Percentiles rank a stretch among this genome's conserved stretches.
Conservation (phyloP, 1,140 invertebrate species). For the Fopius arisanus region DNA sequence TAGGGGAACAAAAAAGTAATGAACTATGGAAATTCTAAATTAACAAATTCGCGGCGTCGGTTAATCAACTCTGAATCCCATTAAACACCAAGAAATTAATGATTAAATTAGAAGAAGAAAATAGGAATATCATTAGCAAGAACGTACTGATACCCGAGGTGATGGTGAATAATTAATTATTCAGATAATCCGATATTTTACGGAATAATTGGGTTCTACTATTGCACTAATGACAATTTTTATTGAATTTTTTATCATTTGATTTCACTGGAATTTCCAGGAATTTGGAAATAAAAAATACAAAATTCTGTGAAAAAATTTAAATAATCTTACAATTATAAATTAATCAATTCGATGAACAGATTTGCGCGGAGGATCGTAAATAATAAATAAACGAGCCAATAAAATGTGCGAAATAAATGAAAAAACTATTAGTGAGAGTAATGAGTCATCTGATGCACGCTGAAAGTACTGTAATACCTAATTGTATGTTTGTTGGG, state of each 20-base stretch:
- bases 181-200: no score
- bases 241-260: no score
- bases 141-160: neutral
- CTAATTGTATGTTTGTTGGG: conserved; percentile 4
- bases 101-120: neutral
- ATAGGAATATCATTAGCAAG: neutral
- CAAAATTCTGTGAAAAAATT: no score
- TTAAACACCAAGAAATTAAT: neutral
- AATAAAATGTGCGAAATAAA: neutral
- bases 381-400: neutral
- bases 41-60: neutral
- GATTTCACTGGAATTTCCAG: no score
- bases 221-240: no score
- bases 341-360: no score
- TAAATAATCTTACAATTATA: no score
- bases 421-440: neutral
- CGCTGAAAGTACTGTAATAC: neutral
- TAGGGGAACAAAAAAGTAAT: neutral
- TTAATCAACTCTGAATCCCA: neutral
- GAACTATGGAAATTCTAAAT: neutral
- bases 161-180: no score
- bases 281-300: no score
- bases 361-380: neutral
- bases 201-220: no score
- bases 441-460: neutral